Base-by-base conservation (phyloP, 2,797 vertebrate species). In the Galagoides demidoff region DNA sequence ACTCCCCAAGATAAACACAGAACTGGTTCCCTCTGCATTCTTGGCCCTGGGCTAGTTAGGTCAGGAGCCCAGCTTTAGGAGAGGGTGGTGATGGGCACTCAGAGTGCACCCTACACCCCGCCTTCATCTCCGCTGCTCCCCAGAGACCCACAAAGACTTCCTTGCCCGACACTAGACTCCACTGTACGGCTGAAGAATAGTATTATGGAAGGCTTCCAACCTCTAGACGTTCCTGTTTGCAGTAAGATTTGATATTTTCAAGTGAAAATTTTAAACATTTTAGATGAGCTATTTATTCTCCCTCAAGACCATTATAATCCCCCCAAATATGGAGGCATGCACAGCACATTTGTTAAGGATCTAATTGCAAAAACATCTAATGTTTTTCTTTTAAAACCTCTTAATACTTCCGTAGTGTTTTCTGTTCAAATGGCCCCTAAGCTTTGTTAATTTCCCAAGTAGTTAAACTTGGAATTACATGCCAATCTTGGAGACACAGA, bases 401-500 rank as follows among this genome's bases (percentile, higher is more conserved):
- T 29, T 61, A 11, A n/a, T 68, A 17, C 27, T 49, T 37, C 43
- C 83, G 0, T 14, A 2, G 39, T 34, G 84, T 59, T 82, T 85
- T 84, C 61, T 22, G 29, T 95, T 73, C 61, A 9, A 45, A 70
- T 2, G 25, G 37, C 39, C 39, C 25, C n/a, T 0, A 14, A 86
- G 71, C 96, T 85, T 55, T 89, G 88, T 87, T 85, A 23, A 96
- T 91, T 95, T 95, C 95, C 95, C 82, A 49, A 90, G 87, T 37
- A 59, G 31, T 86, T 89, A 73, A 59, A 94, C 89, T 76, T 12
- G 31, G 86, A 96, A 84, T 84, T 13, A 61, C 55, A 74, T 74
- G 94, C 89, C 92, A 78, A 31, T 90, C 94, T 76, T 14, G 11
- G 87, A 52, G 77, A 82, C 83, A 43, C 94, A 77, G 78, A n/a